A percentile compares a stretch with the other conserved stretches of the same genome.
Evolutionary conservation across 2,113 vertebrate genomes (phyloP).

Genomic region (Ginglymostoma cirratum): DNA sequence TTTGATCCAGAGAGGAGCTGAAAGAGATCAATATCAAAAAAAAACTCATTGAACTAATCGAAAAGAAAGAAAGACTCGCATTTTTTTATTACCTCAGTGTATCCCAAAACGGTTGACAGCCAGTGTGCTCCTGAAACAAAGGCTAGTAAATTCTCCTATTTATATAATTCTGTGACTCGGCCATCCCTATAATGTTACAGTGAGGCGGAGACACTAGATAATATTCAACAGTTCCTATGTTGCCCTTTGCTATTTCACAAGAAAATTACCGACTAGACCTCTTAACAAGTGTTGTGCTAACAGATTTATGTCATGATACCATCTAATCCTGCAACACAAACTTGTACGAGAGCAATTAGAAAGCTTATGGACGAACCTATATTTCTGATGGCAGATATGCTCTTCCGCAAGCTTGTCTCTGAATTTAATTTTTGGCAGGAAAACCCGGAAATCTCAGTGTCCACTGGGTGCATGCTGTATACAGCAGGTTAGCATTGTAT

Average conservation of each 20-base stretch:
- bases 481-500: background rate
- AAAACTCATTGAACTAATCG: background rate
- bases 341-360: background rate
- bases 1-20: background rate
- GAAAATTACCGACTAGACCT: background rate
- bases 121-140: background rate
- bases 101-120: background rate
- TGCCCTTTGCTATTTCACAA: background rate
- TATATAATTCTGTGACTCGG: background rate
- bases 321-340: background rate
- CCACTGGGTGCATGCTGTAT: background rate
- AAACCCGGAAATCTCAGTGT: background rate
- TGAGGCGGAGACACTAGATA: background rate
- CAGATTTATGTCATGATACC: background rate
- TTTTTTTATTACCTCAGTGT: background rate
- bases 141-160: background rate
- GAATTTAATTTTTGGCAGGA: background rate
- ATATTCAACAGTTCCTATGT: background rate
- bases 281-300: background rate
- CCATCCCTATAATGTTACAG: background rate
- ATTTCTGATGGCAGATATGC: background rate
- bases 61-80: background rate
- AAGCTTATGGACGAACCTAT: background rate
- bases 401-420: background rate
- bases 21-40: background rate